These are phyloP conservation scores for Tiliacea citrago DNA, from an alignment of 2,888 invertebrate genomes.

Conservation along the genomic window DNA sequence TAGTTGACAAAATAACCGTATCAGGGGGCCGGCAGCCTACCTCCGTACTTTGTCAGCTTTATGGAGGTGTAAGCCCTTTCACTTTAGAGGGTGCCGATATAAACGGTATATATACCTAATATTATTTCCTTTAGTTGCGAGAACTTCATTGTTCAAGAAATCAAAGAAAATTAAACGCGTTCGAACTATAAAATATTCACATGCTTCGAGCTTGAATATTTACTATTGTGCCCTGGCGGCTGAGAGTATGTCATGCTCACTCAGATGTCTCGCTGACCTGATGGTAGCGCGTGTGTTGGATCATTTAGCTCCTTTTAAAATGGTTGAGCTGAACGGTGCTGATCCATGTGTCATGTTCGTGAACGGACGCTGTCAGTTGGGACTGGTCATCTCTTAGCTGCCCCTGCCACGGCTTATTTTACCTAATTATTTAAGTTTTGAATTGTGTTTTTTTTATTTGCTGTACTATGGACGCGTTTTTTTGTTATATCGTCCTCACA, in stretches of 20 bases:
- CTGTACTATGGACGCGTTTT: no score
- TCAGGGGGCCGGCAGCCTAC: slow-evolving; percentile 29
- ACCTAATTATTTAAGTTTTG: no score
- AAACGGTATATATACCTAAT: slow-evolving; percentile 1
- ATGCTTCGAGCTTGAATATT: slow-evolving; percentile 20
- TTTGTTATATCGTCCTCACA: no score
- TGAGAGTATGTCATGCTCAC: no score
- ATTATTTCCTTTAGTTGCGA: slow-evolving; percentile 16
- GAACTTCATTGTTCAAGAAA: slow-evolving; percentile 13
- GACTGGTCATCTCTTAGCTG: no score
- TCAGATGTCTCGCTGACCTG: no score
- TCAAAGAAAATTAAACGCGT: slow-evolving; percentile 8
- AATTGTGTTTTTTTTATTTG: neutral
- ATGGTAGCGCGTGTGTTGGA: no score
- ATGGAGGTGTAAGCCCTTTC: slow-evolving; percentile 42
- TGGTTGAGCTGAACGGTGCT: no score
- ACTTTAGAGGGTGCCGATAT: slow-evolving; percentile 29
- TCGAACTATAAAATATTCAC: slow-evolving; percentile 22
- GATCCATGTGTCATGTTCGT: no score
- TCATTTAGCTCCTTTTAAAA: no score
- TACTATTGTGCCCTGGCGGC: neutral
- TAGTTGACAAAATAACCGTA: slow-evolving; percentile 58
- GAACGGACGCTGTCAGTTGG: no score
- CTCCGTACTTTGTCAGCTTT: slow-evolving; percentile 40
- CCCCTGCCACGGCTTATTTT: no score